Percentiles rank a stretch among this genome's conserved stretches.
phyloP scores from a whole-genome alignment of 2,888 invertebrate species.

The Scaptodrosophila latifasciaeformis region DNA sequence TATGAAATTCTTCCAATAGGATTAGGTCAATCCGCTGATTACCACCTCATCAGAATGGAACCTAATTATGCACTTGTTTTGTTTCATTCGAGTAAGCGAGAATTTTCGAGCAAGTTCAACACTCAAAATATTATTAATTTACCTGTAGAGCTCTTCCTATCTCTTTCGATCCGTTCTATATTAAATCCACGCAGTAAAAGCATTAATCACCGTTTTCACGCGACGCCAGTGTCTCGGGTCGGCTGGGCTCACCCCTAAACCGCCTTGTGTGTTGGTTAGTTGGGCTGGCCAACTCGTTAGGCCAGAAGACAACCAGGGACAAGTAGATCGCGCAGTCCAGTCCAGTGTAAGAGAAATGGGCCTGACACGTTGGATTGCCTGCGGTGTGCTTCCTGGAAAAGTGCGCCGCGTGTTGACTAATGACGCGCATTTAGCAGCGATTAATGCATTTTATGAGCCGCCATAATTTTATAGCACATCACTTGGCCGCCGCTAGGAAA shows the following conservation, averaged over 20 bases:
- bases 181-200: conserved; percentile 57
- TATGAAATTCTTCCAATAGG: too few species aligned
- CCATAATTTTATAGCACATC: conserved; percentile 67
- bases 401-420: conserved; percentile 59
- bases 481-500: conserved; percentile 43
- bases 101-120: too few species aligned
- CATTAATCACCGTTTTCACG: conserved; percentile 68
- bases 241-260: too few species aligned
- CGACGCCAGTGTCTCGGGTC: conserved; percentile 46
- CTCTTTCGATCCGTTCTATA: conserved; percentile 62
- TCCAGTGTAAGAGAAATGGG: conserved; percentile 15
- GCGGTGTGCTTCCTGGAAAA: conserved; percentile 57
- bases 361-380: conserved; percentile 38
- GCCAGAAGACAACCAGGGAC: conserved; percentile 1
- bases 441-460: conserved; percentile 65
- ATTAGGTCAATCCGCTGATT: too few species aligned
- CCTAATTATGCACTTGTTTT: too few species aligned
- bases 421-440: conserved; percentile 68
- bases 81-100: too few species aligned
- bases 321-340: too few species aligned
- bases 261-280: too few species aligned
- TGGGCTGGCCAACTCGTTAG: conserved; percentile 34
- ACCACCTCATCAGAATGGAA: too few species aligned
- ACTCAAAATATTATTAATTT: too few species aligned
- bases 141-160: too few species aligned